phyloP scores from a whole-genome alignment of 2,888 invertebrate species.

The Norana najaformis region DNA sequence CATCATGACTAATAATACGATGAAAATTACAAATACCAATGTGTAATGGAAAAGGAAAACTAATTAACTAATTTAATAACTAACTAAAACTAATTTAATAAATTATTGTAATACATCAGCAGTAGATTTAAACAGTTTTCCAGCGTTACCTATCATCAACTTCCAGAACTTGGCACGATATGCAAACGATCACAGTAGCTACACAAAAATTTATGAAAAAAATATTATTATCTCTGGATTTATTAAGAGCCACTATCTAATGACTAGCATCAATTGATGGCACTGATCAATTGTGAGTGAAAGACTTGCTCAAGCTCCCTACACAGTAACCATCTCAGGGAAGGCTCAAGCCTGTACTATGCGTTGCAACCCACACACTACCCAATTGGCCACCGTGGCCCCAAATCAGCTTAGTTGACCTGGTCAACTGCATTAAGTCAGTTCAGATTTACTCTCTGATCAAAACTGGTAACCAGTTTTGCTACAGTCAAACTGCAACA shows the following conservation, averaged over 20 bases:
- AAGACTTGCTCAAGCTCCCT: too few relatives aligned
- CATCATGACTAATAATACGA: neutral
- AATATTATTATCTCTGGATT: too few relatives aligned
- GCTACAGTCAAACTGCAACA: too few relatives aligned
- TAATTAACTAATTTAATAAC: neutral
- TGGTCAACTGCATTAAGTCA: too few relatives aligned
- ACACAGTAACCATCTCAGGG: too few relatives aligned
- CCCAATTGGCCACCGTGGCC: too few relatives aligned
- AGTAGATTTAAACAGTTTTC: neutral
- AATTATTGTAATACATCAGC: neutral
- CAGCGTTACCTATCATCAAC: constrained; percentile 69
- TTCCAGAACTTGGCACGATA: constrained; percentile 73
- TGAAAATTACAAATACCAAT: neutral
- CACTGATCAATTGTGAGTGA: too few relatives aligned
- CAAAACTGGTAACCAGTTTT: neutral
- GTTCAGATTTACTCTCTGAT: too few relatives aligned
- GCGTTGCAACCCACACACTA: too few relatives aligned
- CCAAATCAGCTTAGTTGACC: neutral
- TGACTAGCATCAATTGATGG: too few relatives aligned
- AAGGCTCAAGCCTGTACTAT: too few relatives aligned
- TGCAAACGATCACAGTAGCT: constrained; percentile 23
- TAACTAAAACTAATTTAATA: neutral
- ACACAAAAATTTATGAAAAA: constrained; percentile 18
- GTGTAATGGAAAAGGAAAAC: neutral
- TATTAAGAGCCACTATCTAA: too few relatives aligned